A percentile compares a stretch with the other conserved stretches of the same genome.
Conservation (phyloP, 2,888 invertebrate genomes). For the Scaptomyza caliginosa region DNA sequence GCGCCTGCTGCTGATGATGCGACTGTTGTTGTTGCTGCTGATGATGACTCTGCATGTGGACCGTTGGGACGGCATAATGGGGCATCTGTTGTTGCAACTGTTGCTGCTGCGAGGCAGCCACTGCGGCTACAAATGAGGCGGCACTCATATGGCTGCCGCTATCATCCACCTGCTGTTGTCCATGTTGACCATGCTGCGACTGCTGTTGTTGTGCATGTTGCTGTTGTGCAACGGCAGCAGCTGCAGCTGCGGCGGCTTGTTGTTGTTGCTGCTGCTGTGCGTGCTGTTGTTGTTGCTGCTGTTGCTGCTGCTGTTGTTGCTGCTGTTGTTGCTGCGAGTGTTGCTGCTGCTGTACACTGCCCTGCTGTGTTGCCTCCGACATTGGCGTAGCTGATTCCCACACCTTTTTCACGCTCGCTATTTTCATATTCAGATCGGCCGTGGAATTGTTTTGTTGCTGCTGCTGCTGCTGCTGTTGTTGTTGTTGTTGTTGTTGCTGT, state of each 20-base stretch:
- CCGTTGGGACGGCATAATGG: conserved; percentile 81
- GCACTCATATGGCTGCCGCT: conserved; percentile 76
- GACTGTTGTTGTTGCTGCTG: conserved; percentile 68
- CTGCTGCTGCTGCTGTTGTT: conserved; percentile 65
- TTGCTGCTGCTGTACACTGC: conserved; percentile 61
- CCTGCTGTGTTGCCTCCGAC: conserved; percentile 84
- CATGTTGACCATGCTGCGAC: conserved; percentile 57
- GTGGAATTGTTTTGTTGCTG: conserved; percentile 90
- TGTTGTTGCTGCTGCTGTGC: conserved; percentile 29
- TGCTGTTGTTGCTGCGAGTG: conserved; percentile 36
- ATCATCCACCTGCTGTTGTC: conserved; percentile 65
- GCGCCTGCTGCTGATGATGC: conserved; percentile 51
- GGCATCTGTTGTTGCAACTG: conserved; percentile 77
- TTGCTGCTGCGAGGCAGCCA: conserved; percentile 80
- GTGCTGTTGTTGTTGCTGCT: conserved; percentile 36
- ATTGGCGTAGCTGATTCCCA: conserved; percentile 89
- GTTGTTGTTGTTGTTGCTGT: conserved; percentile 70
- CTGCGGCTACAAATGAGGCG: conserved; percentile 81
- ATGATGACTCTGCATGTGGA: conserved; percentile 82
- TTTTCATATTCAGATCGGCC: conserved; percentile 96
- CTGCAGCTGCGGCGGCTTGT: conserved; percentile 24
- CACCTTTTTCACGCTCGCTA: conserved; percentile 94
- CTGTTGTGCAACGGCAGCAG: conserved; percentile 54
- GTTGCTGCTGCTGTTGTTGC: conserved; percentile 45
- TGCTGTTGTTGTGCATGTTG: conserved; percentile 65